Percentiles rank a stretch among this genome's conserved stretches.
These are phyloP conservation scores for Glyptemys insculpta DNA, from an alignment of 2,797 vertebrate genomes.

Conservation along the genomic window DNA sequence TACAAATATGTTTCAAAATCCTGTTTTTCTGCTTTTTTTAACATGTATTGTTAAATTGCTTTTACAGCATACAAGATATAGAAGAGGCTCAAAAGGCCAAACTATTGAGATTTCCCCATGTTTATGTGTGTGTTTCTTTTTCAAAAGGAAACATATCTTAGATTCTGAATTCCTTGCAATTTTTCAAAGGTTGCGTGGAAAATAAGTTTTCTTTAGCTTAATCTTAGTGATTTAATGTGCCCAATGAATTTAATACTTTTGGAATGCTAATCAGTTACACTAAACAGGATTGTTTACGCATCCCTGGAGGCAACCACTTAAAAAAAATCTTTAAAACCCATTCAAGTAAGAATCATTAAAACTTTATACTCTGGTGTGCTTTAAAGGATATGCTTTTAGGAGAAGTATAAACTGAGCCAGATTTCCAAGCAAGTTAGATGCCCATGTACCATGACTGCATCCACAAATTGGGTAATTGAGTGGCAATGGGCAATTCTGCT, in stretches of 20 bases:
- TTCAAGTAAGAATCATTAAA: constrained; percentile 7
- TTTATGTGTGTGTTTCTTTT: neutral
- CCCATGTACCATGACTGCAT: neutral
- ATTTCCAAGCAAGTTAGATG: neutral
- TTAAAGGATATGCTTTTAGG: neutral
- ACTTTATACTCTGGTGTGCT: neutral
- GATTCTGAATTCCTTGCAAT: neutral
- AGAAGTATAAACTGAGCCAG: neutral
- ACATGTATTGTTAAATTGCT: rapidly evolving
- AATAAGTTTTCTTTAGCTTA: neutral
- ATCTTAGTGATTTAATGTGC: neutral
- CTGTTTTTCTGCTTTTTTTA: neutral
- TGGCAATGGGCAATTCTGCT: neutral
- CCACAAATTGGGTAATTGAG: neutral
- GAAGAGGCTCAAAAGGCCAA: neutral
- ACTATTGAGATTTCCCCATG: rapidly evolving
- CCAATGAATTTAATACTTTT: neutral
- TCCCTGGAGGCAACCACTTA: neutral
- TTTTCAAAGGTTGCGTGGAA: neutral
- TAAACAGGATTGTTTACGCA: neutral
- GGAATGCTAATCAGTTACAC: neutral
- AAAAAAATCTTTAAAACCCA: neutral
- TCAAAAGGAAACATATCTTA: neutral
- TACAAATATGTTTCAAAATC: neutral
- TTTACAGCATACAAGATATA: neutral